Conservation (phyloP, 2,888 invertebrate genomes). For the Nomada goodeniana region DNA sequence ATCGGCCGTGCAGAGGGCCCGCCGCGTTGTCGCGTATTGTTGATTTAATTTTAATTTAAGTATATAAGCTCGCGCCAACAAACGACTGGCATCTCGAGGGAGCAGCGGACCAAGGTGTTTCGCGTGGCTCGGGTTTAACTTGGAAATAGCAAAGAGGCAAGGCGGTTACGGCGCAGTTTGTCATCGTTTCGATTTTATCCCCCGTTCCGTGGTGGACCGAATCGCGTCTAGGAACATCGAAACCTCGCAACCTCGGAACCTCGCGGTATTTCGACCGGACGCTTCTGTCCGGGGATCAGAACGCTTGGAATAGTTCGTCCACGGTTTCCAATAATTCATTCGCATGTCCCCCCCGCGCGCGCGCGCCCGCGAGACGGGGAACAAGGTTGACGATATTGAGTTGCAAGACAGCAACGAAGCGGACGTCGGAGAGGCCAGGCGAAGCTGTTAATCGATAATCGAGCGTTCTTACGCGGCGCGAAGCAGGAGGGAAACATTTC, state of each 20-base stretch:
- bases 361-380: no score
- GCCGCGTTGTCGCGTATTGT: conserved; percentile 43
- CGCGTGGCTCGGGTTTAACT: conserved; percentile 52
- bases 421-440: not conserved
- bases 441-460: conserved; percentile 1
- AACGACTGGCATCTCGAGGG: conserved; percentile 49
- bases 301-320: no score
- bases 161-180: conserved; percentile 25
- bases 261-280: not conserved
- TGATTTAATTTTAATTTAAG: conserved; percentile 60
- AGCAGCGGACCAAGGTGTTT: conserved; percentile 19
- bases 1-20: conserved; percentile 46
- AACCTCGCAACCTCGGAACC: not conserved
- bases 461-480: conserved; percentile 2
- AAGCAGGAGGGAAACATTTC: conserved; percentile 53
- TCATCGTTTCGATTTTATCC: conserved; percentile 40
- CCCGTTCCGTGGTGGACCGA: not conserved
- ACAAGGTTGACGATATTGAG: no score
- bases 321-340: no score
- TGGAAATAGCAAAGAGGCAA: conserved; percentile 64
- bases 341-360: no score
- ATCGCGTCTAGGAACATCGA: not conserved
- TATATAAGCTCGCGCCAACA: conserved; percentile 56
- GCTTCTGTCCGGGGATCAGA: not conserved
- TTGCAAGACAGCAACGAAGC: not conserved